Percentiles rank a stretch among this genome's conserved stretches.
These are phyloP conservation scores for Bucco capensis DNA, from an alignment of 2,113 vertebrate genomes.

Conservation along the genomic window DNA sequence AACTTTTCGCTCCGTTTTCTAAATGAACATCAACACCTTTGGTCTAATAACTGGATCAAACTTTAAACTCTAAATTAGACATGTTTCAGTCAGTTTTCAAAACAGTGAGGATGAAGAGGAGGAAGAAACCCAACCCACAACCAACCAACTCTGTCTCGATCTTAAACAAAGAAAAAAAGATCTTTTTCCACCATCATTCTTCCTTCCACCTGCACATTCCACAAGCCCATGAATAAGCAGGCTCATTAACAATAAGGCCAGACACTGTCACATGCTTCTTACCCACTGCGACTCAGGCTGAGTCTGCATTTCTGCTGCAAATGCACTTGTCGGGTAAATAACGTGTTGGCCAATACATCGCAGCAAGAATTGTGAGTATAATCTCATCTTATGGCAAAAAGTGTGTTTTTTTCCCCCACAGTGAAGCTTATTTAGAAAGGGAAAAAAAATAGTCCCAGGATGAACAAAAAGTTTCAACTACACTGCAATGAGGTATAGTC, in stretches of 20 bases:
- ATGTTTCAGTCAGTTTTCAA: neutral
- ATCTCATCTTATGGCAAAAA: neutral
- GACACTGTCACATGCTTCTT: fast-evolving
- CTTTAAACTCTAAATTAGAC: neutral
- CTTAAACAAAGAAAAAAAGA: neutral
- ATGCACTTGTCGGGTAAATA: neutral
- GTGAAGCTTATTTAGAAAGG: neutral
- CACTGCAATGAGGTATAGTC: neutral
- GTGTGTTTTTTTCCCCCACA: neutral
- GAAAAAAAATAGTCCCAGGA: neutral
- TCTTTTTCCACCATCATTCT: neutral
- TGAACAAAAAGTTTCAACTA: neutral
- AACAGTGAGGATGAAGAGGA: neutral
- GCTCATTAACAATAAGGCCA: neutral
- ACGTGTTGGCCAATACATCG: fast-evolving
- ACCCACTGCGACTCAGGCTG: fast-evolving
- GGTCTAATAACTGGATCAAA: neutral
- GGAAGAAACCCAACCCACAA: neutral
- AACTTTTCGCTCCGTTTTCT: neutral
- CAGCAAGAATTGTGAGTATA: neutral
- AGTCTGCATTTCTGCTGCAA: neutral
- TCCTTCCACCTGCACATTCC: neutral
- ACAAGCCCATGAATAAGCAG: neutral
- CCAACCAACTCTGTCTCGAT: neutral
- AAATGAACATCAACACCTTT: neutral